Evolutionary conservation across 1,140 invertebrate species (phyloP).

Genomic region (Cotesia glomerata): DNA sequence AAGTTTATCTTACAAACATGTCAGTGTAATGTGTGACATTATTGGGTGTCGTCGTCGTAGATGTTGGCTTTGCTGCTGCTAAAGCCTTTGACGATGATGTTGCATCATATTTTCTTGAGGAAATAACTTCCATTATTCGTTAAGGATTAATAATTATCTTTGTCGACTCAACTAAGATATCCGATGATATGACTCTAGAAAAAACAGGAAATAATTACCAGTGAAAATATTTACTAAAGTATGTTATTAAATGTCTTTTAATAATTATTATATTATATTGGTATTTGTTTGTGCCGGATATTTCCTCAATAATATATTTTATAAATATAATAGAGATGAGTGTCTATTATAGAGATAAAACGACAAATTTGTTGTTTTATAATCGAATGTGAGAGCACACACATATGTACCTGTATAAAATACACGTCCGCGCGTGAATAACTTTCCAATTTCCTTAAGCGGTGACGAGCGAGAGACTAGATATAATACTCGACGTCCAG

Average conservation of each 20-base stretch:
- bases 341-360: too few species aligned
- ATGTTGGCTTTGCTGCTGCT: too few species aligned
- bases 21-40: constrained; percentile 40
- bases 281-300: too few species aligned
- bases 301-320: too few species aligned
- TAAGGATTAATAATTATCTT: constrained; percentile 35
- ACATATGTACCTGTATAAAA: neutral
- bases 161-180: neutral
- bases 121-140: constrained; percentile 57
- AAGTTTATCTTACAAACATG: constrained; percentile 44
- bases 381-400: neutral
- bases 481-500: constrained; percentile 10
- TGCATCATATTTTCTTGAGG: constrained; percentile 57
- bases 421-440: constrained; percentile 16
- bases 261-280: too few species aligned
- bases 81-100: constrained; percentile 16
- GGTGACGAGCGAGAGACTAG: constrained; percentile 2
- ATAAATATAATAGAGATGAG: too few species aligned
- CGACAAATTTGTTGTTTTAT: neutral
- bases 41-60: constrained; percentile 38
- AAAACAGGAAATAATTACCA: neutral
- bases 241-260: too few species aligned
- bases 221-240: too few species aligned
- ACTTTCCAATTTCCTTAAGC: constrained; percentile 37
- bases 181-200: neutral